A percentile compares a stretch with the other conserved stretches of the same genome.
Conservation (phyloP, 2,888 invertebrate species). For the Nesidiocoris tenuis region DNA sequence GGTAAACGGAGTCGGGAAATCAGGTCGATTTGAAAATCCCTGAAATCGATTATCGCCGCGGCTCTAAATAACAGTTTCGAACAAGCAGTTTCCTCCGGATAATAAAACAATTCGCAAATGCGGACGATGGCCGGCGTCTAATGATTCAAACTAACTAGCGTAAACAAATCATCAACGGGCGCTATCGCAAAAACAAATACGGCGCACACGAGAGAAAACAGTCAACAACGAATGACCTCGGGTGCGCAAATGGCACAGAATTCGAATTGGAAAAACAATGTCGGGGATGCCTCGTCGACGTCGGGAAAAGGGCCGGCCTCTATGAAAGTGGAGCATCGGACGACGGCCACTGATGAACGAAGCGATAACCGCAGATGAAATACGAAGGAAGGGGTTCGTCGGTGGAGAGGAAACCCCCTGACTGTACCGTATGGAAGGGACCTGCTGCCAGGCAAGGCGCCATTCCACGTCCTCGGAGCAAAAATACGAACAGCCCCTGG, state of each 20-base stretch:
- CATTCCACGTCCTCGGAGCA: neutral
- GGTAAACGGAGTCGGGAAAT: too few relatives aligned
- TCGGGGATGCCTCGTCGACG: neutral
- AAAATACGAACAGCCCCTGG: neutral
- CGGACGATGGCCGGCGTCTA: too few relatives aligned
- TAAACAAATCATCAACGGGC: too few relatives aligned
- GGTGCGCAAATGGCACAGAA: neutral
- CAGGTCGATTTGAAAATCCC: too few relatives aligned
- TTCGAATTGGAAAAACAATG: neutral
- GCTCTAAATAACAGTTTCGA: too few relatives aligned
- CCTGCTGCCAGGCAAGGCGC: neutral
- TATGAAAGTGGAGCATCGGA: constrained; percentile 31
- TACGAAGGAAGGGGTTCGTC: constrained; percentile 3
- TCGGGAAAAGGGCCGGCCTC: constrained; percentile 24
- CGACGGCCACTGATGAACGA: constrained; percentile 6
- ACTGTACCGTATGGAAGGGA: neutral
- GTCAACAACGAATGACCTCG: constrained; percentile 3
- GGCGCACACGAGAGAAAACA: too few relatives aligned
- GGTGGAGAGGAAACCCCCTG: neutral
- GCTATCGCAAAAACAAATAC: too few relatives aligned
- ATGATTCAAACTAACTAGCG: too few relatives aligned
- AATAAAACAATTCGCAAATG: too few relatives aligned
- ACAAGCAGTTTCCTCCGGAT: too few relatives aligned
- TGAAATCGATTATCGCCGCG: too few relatives aligned
- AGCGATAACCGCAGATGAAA: constrained; percentile 12